These are phyloP conservation scores for Zaprionus tsacasi DNA, from an alignment of 1,140 invertebrate genomes.

Conservation along the genomic window DNA sequence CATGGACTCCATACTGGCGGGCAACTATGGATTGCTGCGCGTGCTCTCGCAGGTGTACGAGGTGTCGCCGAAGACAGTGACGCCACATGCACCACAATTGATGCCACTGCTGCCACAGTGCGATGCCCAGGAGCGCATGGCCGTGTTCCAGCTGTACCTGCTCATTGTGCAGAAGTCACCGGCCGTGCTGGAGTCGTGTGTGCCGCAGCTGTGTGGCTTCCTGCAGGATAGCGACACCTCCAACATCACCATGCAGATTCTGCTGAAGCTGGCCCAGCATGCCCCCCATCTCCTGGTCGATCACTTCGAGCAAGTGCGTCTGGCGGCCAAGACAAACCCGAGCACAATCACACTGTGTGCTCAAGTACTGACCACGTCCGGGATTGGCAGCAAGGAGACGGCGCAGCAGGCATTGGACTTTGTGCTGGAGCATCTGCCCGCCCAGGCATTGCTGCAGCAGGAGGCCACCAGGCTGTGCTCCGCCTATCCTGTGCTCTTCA, in stretches of 20 bases:
- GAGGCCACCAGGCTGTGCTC: slow-evolving; percentile 91
- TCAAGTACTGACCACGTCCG: slow-evolving; percentile 88
- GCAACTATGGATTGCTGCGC: slow-evolving; percentile 92
- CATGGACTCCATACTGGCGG: slow-evolving; percentile 94
- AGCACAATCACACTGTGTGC: slow-evolving; percentile 88
- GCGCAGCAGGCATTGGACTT: slow-evolving; percentile 92
- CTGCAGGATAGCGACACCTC: slow-evolving; percentile 78
- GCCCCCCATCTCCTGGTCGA: slow-evolving; percentile 88
- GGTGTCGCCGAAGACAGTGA: slow-evolving; percentile 92
- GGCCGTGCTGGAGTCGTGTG: slow-evolving; percentile 78
- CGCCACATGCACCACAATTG: slow-evolving; percentile 92
- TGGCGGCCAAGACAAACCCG: slow-evolving; percentile 88
- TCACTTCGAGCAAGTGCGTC: slow-evolving; percentile 88
- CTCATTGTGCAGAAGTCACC: slow-evolving; percentile 92
- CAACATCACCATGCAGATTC: slow-evolving; percentile 91
- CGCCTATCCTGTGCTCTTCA: slow-evolving; percentile 90
- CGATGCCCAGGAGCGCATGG: slow-evolving; percentile 92
- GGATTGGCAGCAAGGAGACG: slow-evolving; percentile 88
- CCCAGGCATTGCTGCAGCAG: slow-evolving; percentile 89
- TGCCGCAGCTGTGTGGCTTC: slow-evolving; percentile 75
- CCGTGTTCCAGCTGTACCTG: slow-evolving; percentile 91
- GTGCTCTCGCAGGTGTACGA: slow-evolving; percentile 95
- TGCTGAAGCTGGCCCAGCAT: slow-evolving; percentile 90
- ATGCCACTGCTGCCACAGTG: slow-evolving; percentile 92
- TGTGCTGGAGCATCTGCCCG: slow-evolving; percentile 89